Evolutionary conservation across 1,140 invertebrate species (phyloP).

Genomic region (Subanguina moxae): DNA sequence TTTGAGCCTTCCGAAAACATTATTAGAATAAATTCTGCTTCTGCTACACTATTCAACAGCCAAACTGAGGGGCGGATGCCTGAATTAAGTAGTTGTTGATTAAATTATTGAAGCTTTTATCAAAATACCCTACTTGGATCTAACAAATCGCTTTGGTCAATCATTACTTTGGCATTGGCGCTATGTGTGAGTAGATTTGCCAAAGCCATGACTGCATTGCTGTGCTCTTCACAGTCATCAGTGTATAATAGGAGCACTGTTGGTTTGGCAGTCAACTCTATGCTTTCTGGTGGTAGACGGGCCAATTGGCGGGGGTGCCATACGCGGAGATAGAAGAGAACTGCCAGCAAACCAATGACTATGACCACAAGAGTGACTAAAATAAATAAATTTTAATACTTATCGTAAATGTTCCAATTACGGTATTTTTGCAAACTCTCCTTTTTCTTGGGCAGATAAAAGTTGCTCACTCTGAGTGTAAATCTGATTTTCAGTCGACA

Average conservation of each 20-base stretch:
- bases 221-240: slow-evolving; percentile 48
- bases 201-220: slow-evolving; percentile 32
- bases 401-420: too few species aligned
- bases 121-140: slow-evolving; percentile 31
- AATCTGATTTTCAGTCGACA: too few species aligned
- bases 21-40: slow-evolving; percentile 38
- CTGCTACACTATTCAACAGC: slow-evolving; percentile 32
- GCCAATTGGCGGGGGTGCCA: slow-evolving; percentile 9
- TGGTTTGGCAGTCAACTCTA: slow-evolving; percentile 36
- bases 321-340: slow-evolving; percentile 25
- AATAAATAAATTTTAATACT: too few species aligned
- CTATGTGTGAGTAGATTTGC: slow-evolving; percentile 30
- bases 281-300: slow-evolving; percentile 20
- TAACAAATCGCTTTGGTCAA: slow-evolving; percentile 38
- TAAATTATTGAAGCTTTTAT: background rate
- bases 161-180: slow-evolving; percentile 29
- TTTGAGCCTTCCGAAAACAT: slow-evolving; percentile 37
- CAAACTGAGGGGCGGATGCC: slow-evolving; percentile 28
- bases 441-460: too few species aligned
- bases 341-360: slow-evolving; percentile 14
- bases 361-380: slow-evolving; percentile 27
- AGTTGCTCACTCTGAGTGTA: too few species aligned
- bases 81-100: slow-evolving; percentile 7
- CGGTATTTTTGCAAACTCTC: too few species aligned
- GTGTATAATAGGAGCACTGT: slow-evolving; percentile 50